A percentile compares a stretch with the other conserved stretches of the same genome.
Evolutionary conservation across 2,797 vertebrate species (phyloP).

Genomic region (Siniperca obscura): DNA sequence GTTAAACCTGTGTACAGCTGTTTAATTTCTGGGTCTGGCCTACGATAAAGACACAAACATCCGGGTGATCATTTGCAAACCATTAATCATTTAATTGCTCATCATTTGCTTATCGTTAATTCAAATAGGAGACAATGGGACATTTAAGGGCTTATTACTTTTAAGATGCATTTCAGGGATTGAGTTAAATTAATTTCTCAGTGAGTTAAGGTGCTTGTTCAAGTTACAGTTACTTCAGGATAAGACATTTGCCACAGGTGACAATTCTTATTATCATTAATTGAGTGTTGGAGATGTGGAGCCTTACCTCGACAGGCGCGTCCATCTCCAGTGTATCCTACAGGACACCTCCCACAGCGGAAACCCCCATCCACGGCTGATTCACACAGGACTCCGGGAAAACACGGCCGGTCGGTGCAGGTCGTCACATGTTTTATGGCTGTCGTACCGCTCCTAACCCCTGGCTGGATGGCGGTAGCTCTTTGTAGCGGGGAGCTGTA

Average conservation of each 20-base stretch:
- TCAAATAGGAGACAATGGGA: background rate
- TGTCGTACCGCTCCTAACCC: background rate
- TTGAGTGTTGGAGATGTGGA: background rate
- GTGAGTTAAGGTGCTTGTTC: background rate
- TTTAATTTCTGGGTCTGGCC: background rate
- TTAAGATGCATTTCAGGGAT: background rate
- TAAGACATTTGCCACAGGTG: background rate
- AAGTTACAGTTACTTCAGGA: no score
- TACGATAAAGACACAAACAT: background rate
- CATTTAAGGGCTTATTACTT: background rate
- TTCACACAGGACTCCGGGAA: slow-evolving; percentile 80
- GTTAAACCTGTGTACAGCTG: background rate
- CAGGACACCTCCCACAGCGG: slow-evolving; percentile 84
- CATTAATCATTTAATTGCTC: background rate
- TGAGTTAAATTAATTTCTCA: background rate
- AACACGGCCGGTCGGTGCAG: slow-evolving; percentile 78
- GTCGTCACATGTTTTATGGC: rapidly evolving
- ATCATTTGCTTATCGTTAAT: no score
- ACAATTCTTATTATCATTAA: background rate
- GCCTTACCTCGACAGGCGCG: slow-evolving; percentile 82
- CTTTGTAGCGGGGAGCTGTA: slow-evolving; percentile 25
- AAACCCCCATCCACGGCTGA: slow-evolving; percentile 29
- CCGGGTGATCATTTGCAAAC: background rate
- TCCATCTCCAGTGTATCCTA: slow-evolving; percentile 85
- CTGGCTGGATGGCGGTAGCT: background rate